Conservation (phyloP, 2,888 invertebrate genomes). For the Biston stratarius region DNA sequence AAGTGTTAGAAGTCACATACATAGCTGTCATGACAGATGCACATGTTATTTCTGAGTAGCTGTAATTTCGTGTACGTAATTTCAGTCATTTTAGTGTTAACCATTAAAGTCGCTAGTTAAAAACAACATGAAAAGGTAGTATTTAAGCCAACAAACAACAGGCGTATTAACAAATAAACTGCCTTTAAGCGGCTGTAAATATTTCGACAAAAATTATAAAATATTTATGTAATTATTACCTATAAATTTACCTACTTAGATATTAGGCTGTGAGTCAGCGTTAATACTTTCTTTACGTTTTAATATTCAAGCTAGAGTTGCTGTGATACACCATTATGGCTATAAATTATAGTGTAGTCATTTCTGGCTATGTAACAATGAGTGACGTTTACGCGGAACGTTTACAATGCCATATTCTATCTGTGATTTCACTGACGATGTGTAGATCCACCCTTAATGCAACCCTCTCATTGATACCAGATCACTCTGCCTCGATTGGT, state of each 20-base stretch:
- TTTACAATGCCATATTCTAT: slow-evolving; percentile 68
- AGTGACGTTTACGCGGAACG: slow-evolving; percentile 57
- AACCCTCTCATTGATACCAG: slow-evolving; percentile 45
- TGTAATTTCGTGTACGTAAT: slow-evolving; percentile 75
- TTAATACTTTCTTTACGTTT: slow-evolving; percentile 80
- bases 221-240: slow-evolving; percentile 60
- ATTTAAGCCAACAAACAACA: slow-evolving; percentile 10
- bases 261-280: slow-evolving; percentile 83
- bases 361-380: slow-evolving; percentile 64
- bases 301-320: slow-evolving; percentile 85
- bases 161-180: slow-evolving; percentile 5
- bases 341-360: slow-evolving; percentile 77
- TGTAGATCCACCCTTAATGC: slow-evolving; percentile 64
- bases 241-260: slow-evolving; percentile 71
- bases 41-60: slow-evolving; percentile 53
- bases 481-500: slow-evolving; percentile 48
- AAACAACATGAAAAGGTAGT: slow-evolving; percentile 15
- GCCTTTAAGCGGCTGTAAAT: slow-evolving; percentile 37
- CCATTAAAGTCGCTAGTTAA: slow-evolving; percentile 48
- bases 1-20: slow-evolving; percentile 69
- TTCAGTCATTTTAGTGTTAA: slow-evolving; percentile 74
- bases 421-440: slow-evolving; percentile 74
- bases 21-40: slow-evolving; percentile 67
- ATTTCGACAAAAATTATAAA: slow-evolving; percentile 48
- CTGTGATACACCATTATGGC: slow-evolving; percentile 85